A percentile compares a stretch with the other conserved stretches of the same genome.
Conservation (phyloP, 2,113 vertebrate species). For the Amblyopsis rosae region DNA sequence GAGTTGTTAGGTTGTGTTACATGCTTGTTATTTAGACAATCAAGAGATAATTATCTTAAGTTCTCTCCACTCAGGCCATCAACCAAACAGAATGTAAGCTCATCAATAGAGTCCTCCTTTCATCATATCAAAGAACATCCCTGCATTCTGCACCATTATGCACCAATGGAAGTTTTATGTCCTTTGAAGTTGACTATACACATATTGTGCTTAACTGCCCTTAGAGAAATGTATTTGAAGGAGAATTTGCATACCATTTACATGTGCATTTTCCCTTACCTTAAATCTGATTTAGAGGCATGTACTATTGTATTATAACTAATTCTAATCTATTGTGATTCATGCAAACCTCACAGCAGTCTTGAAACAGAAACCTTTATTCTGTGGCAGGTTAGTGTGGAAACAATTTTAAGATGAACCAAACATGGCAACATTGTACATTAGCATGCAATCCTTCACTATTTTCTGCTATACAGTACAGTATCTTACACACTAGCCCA, state of each 20-base stretch:
- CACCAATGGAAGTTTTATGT: not conserved
- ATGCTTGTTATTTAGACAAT: not conserved
- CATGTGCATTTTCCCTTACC: conserved; percentile 18
- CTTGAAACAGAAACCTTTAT: no score
- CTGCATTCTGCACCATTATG: not conserved
- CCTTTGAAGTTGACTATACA: not conserved
- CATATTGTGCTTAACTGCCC: not conserved
- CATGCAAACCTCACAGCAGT: no score
- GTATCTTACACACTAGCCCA: no score
- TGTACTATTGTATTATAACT: no score
- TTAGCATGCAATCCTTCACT: no score
- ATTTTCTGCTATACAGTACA: no score
- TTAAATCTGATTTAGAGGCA: no score
- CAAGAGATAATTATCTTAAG: not conserved
- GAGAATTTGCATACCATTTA: conserved; percentile 42
- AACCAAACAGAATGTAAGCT: not conserved
- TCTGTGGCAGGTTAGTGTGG: no score
- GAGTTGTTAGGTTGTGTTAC: not conserved
- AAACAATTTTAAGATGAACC: no score
- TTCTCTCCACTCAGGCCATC: not conserved
- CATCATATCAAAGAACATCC: not conserved
- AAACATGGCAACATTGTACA: no score
- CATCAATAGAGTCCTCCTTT: not conserved
- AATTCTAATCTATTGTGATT: no score
- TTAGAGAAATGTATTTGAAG: not conserved